Evolutionary conservation across 2,888 invertebrate genomes (phyloP), one percentile per base, ranked within the genome.

Genomic region (Trichacis sp.): DNA sequence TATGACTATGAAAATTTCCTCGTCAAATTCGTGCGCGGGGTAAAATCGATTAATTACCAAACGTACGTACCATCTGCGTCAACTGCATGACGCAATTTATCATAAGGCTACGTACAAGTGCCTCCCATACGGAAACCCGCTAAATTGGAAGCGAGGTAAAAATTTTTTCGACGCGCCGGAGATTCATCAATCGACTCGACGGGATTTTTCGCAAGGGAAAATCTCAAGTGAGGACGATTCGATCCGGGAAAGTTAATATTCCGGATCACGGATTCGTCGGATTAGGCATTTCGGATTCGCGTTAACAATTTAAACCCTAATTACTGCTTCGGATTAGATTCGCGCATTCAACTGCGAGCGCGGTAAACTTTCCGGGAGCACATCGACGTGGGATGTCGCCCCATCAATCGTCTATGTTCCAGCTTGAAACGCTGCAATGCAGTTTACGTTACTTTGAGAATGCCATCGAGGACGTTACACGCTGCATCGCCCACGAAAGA

Each of bases 401-500:
- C 62, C 65, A 68, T 64, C 66, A 63, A 51, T 57, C 60, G 66
- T 61, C 48, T 51, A 51, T 54, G 61, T 63, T 67, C 45, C 54
- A 33, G 62, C 63, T 58, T 69, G 63, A 69, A 70, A 57, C 60
- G 60, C 46, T 53, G 58, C 55, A 64, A 59, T 49, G 64, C 51
- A 33, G 50, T 47, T 48, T 43, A 40, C 52, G 51, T 42, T 51
- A 55, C 46, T 18, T 20, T 36, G 46, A 49, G 66, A 59, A 66
- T 66, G 55, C 52, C 55, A 57, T 66, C 48, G 36, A 43, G 51
- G 47, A 17, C 9, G 55, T 66, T 66, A 58, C 62, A 66, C 45
- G 46, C 51, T 51, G 51, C 33, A 55, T 54, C 55, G 45, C 18
- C 19, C 20, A 12, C 46, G 14, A 46, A 24, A 24, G 24, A 46